Evolutionary conservation across 2,888 invertebrate genomes (phyloP).

Genomic region (Emmelina monodactyla): DNA sequence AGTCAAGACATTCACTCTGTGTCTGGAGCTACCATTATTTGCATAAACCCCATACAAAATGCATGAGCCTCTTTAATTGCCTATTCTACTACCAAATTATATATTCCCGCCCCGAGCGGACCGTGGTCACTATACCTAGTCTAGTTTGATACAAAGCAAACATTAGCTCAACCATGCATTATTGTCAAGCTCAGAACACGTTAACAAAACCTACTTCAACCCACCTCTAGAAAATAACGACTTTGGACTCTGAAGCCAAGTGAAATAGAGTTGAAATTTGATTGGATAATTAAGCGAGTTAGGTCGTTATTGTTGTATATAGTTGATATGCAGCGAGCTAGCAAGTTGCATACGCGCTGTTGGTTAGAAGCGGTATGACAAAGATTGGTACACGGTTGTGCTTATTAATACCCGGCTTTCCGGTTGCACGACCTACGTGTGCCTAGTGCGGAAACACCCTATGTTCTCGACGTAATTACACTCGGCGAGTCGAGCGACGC

Average conservation of each 20-base stretch:
- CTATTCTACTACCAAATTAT: slow-evolving; percentile 52
- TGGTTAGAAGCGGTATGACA: slow-evolving; percentile 49
- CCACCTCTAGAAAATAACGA: background rate
- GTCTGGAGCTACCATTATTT: too few relatives aligned
- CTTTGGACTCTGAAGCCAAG: background rate
- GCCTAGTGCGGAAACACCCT: slow-evolving; percentile 4
- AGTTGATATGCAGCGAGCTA: slow-evolving; percentile 50
- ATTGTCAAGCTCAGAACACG: slow-evolving; percentile 49
- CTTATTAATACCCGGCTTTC: slow-evolving; percentile 51
- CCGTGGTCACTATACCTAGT: slow-evolving; percentile 54
- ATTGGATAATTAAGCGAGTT: too few relatives aligned
- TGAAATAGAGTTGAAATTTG: background rate
- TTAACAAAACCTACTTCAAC: slow-evolving; percentile 3
- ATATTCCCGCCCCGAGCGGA: slow-evolving; percentile 56
- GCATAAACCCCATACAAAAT: slow-evolving; percentile 51
- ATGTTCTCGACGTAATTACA: too few relatives aligned
- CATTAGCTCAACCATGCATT: slow-evolving; percentile 64
- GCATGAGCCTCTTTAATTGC: slow-evolving; percentile 58
- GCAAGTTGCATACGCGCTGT: slow-evolving; percentile 49
- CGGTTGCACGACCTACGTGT: slow-evolving; percentile 27
- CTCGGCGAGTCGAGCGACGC: too few relatives aligned
- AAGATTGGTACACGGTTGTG: slow-evolving; percentile 51
- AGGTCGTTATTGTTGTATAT: too few relatives aligned
- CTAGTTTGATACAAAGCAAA: slow-evolving; percentile 60
- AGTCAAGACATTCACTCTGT: too few relatives aligned